Percentiles rank a stretch among this genome's conserved stretches.
Conservation (phyloP, 2,888 invertebrate genomes). For the Plutella xylostella region DNA sequence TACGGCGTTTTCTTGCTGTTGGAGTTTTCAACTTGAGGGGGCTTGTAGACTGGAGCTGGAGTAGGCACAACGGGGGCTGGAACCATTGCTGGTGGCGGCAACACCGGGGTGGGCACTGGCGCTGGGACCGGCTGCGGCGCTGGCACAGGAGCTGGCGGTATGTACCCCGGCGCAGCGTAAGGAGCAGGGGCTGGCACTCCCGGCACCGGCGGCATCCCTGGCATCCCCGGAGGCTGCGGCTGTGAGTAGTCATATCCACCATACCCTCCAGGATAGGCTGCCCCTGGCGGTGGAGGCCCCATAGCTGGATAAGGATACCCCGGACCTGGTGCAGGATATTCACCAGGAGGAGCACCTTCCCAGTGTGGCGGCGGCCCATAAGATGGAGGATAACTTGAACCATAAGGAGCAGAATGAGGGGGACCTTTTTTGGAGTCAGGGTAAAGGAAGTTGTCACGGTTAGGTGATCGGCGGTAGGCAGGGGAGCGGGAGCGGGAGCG, state of each 20-base stretch:
- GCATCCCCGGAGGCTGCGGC: conserved; percentile 16
- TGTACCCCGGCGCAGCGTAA: no score
- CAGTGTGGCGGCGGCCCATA: conserved; percentile 1
- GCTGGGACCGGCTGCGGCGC: conserved; percentile 20
- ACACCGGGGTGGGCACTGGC: conserved; percentile 23
- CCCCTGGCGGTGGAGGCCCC: conserved; percentile 12
- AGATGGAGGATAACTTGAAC: conserved; percentile 4
- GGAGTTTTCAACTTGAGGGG: conserved; percentile 13
- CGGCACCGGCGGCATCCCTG: conserved; percentile 8
- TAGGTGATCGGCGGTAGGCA: neutral
- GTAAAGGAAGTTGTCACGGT: conserved; percentile 17
- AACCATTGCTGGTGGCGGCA: conserved; percentile 22
- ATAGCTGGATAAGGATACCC: conserved; percentile 21
- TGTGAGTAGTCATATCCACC: conserved; percentile 34
- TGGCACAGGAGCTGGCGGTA: conserved; percentile 14
- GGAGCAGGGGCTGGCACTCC: no score
- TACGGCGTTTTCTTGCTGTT: conserved; percentile 28
- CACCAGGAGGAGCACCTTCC: conserved; percentile 19
- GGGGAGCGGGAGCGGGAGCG: neutral
- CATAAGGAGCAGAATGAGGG: conserved; percentile 8
- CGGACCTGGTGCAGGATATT: no score
- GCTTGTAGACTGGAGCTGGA: conserved; percentile 3
- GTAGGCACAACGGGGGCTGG: conserved; percentile 26
- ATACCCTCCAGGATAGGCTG: conserved; percentile 29
- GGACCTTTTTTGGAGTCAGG: conserved; percentile 12